A percentile compares a stretch with the other conserved stretches of the same genome.
Conservation (phyloP, 2,888 invertebrate species). For the Diogma glabrata region DNA sequence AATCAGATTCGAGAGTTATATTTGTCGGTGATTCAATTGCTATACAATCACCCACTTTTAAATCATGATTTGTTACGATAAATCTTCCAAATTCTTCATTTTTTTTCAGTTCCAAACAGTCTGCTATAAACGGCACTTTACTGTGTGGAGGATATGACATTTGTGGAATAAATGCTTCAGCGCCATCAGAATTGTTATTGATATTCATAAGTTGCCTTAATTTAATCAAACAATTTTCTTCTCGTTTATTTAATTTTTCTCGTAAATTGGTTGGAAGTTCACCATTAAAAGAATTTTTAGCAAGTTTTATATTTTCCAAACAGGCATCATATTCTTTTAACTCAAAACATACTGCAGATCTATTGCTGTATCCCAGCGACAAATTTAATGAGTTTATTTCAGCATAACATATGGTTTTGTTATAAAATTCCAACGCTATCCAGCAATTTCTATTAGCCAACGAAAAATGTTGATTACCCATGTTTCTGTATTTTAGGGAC, state of each 20-base stretch:
- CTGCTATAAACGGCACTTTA: conserved; percentile 48
- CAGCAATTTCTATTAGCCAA: conserved; percentile 38
- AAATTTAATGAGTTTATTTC: conserved; percentile 45
- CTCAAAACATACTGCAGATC: conserved; percentile 61
- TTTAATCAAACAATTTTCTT: conserved; percentile 38
- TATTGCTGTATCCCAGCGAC: conserved; percentile 56
- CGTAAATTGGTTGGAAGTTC: conserved; percentile 50
- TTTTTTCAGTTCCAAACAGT: conserved; percentile 47
- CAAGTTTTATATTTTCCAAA: conserved; percentile 52
- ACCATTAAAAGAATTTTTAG: conserved; percentile 38
- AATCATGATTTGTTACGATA: conserved; percentile 53
- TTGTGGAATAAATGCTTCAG: conserved; percentile 19
- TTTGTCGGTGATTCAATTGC: conserved; percentile 56
- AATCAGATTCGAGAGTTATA: no score
- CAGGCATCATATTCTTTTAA: conserved; percentile 53
- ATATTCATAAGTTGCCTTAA: not conserved
- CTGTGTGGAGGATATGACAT: conserved; percentile 26
- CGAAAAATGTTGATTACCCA: conserved; percentile 45
- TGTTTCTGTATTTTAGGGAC: conserved; percentile 44
- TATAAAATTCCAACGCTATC: conserved; percentile 41
- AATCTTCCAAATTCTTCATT: conserved; percentile 53
- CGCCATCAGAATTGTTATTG: not conserved
- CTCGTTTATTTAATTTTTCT: conserved; percentile 49
- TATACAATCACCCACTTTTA: conserved; percentile 63
- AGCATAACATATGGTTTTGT: conserved; percentile 52